A percentile compares a stretch with the other conserved stretches of the same genome.
These are phyloP conservation scores for Hydrochoerus hydrochaeris DNA, from an alignment of 2,113 vertebrate genomes.

Conservation along the genomic window DNA sequence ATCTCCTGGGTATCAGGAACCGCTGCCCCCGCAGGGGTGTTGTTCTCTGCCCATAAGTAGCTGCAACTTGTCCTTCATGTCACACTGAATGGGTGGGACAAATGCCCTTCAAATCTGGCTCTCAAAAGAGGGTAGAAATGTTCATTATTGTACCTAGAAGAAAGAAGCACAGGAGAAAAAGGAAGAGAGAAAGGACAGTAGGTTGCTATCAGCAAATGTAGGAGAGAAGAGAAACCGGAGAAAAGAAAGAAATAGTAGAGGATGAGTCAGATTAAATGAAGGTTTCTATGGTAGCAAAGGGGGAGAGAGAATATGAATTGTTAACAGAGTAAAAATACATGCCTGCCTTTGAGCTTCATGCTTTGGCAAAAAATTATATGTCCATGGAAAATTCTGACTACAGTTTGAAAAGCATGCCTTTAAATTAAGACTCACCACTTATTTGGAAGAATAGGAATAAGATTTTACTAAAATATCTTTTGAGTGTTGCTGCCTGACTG, in stretches of 20 bases:
- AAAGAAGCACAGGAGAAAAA: not conserved
- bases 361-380: not conserved
- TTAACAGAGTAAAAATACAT: not conserved
- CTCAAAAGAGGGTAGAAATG: not conserved
- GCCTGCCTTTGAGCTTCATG: not conserved
- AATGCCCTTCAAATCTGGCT: not conserved
- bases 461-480: conserved; percentile 47
- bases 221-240: not conserved
- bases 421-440: not conserved
- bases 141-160: not conserved
- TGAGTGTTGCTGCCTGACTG: conserved; percentile 39
- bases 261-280: not conserved
- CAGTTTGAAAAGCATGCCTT: conserved; percentile 32
- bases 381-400: not conserved
- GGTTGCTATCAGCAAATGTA: not conserved
- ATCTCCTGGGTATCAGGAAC: not conserved
- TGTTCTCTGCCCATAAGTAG: not conserved
- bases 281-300: not conserved
- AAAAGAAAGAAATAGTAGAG: not conserved
- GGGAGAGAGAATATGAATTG: not conserved
- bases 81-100: not conserved
- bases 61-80: not conserved
- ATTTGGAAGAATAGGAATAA: conserved; percentile 26
- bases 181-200: not conserved
- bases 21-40: not conserved